These are phyloP conservation scores for Pholis gunnellus DNA, from an alignment of 2,113 vertebrate genomes.

Conservation along the genomic window DNA sequence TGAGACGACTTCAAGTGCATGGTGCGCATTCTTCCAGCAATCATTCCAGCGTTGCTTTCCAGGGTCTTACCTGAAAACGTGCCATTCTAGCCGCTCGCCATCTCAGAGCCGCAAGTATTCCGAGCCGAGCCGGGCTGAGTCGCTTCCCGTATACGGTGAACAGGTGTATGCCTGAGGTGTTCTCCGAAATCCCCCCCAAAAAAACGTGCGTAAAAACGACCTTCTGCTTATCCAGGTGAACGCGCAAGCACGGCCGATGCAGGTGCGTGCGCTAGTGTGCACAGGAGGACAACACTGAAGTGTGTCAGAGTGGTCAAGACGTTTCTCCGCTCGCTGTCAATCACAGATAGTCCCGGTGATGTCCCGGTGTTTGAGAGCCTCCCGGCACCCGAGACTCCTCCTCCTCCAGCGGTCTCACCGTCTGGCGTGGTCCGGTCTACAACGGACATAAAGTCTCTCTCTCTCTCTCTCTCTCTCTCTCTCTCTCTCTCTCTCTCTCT, in stretches of 20 bases:
- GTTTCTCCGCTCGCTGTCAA: conserved; percentile 16
- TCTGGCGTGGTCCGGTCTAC: conserved; percentile 47
- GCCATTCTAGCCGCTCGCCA: conserved; percentile 44
- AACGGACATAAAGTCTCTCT: conserved; percentile 27
- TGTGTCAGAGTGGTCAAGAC: conserved; percentile 9
- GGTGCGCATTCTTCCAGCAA: background rate
- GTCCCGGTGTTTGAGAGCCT: conserved; percentile 47
- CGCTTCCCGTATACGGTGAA: conserved; percentile 24
- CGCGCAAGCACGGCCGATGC: conserved; percentile 8
- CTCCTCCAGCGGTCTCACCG: conserved; percentile 56
- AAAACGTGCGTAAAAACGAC: conserved; percentile 41
- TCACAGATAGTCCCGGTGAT: conserved; percentile 34
- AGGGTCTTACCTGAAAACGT: conserved; percentile 60
- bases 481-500: background rate
- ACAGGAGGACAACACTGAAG: background rate
- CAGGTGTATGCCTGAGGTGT: conserved; percentile 63
- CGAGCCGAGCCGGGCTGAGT: conserved; percentile 22
- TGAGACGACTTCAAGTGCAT: background rate
- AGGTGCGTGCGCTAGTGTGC: background rate
- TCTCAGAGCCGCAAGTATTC: conserved; percentile 40
- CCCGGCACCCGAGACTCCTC: conserved; percentile 59
- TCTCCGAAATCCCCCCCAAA: conserved; percentile 28
- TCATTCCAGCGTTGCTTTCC: background rate
- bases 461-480: background rate
- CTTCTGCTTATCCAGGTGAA: conserved; percentile 43